phyloP scores from a whole-genome alignment of 1,140 invertebrate genomes.

The Amphibalanus amphitrite region DNA sequence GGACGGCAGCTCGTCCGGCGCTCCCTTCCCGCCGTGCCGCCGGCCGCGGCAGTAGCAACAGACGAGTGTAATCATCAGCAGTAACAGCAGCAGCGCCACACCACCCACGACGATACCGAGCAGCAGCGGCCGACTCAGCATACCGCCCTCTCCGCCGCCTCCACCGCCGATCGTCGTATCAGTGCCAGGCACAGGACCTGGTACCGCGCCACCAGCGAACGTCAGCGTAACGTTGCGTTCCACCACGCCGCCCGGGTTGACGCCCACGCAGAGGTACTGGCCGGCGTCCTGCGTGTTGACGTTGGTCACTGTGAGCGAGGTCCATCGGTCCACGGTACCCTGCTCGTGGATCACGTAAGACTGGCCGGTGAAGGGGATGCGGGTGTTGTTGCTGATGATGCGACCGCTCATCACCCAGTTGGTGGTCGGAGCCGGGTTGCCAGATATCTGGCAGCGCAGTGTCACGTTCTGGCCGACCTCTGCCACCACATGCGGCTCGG shows the following conservation, averaged over 20 bases:
- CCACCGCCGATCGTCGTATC: constrained; percentile 35
- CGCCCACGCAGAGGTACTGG: constrained; percentile 58
- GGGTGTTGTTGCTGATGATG: constrained; percentile 32
- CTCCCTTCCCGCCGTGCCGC: background rate
- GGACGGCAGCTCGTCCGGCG: background rate
- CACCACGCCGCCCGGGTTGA: constrained; percentile 50
- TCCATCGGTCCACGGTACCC: constrained; percentile 37
- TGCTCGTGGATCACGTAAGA: constrained; percentile 20
- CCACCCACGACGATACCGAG: constrained; percentile 39
- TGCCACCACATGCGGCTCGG: constrained; percentile 40
- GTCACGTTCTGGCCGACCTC: constrained; percentile 55
- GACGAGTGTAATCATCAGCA: constrained; percentile 21
- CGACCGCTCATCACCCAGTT: constrained; percentile 58
- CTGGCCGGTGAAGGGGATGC: constrained; percentile 13
- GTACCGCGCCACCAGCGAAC: constrained; percentile 41
- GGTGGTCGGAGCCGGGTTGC: constrained; percentile 63
- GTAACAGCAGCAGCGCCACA: constrained; percentile 18
- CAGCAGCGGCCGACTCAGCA: constrained; percentile 37
- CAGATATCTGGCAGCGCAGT: constrained; percentile 56
- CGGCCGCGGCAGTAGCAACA: constrained; percentile 14
- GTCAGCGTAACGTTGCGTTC: constrained; percentile 48
- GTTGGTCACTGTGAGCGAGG: constrained; percentile 54
- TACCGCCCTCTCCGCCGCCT: constrained; percentile 36
- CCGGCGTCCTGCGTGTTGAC: constrained; percentile 56
- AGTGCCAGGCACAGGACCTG: no score